Conservation (phyloP, 2,113 vertebrate genomes). For the Epinephelus moara region DNA sequence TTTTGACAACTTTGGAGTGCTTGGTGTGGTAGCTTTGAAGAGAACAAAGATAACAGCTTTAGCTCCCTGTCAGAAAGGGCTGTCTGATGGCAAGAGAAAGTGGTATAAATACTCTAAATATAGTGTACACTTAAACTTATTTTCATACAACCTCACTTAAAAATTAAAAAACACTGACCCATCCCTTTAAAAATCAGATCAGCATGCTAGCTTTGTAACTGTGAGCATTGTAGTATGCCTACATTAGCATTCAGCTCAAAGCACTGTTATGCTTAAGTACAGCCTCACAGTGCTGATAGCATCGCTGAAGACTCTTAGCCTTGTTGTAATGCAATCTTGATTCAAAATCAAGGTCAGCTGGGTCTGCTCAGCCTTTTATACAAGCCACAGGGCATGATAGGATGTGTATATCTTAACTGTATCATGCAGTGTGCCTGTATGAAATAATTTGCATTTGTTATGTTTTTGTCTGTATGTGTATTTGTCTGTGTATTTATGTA, state of each 20-base stretch:
- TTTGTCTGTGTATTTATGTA: neutral
- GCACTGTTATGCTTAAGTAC: neutral
- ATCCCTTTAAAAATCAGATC: neutral
- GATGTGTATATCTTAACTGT: neutral
- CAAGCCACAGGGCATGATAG: neutral
- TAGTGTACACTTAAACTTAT: too few species aligned
- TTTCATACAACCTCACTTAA: too few species aligned
- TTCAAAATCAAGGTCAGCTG: neutral
- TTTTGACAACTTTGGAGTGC: too few species aligned
- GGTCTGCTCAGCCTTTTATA: neutral
- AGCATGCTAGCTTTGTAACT: neutral
- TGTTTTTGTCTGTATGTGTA: neutral
- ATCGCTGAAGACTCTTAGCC: neutral
- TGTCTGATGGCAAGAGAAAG: too few species aligned
- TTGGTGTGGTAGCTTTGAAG: too few species aligned
- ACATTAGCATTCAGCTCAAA: neutral
- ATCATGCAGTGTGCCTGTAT: too few species aligned
- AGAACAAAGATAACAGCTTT: too few species aligned
- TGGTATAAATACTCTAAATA: too few species aligned
- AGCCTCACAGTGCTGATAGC: neutral
- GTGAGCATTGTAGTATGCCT: neutral
- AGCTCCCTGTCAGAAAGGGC: too few species aligned
- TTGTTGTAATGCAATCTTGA: neutral
- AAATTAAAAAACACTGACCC: too few species aligned
- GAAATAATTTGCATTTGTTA: neutral